Percentiles rank a stretch among this genome's conserved stretches.
Evolutionary conservation across 2,797 vertebrate genomes (phyloP).

Genomic region (Lithobates pipiens): DNA sequence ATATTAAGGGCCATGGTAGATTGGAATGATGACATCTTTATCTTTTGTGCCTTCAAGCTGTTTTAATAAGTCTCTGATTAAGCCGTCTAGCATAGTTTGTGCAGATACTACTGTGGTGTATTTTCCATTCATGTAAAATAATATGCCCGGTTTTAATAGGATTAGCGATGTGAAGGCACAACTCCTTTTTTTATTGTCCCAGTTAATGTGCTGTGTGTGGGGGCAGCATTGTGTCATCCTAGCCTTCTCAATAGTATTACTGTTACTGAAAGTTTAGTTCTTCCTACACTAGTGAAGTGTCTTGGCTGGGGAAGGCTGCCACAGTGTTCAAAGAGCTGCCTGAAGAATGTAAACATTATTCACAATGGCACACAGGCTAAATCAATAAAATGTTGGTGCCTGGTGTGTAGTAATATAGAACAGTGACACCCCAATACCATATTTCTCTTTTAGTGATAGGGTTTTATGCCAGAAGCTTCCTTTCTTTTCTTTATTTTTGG

Average conservation of each 20-base stretch:
- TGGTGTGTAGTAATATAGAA: no score
- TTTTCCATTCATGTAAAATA: constrained; percentile 22
- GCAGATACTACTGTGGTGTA: not conserved
- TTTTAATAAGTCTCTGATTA: not conserved
- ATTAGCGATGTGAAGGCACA: constrained; percentile 16
- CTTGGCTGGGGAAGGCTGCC: not conserved
- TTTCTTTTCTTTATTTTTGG: no score
- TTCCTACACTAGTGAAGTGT: constrained; percentile 22
- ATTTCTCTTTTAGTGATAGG: no score
- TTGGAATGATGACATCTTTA: not conserved
- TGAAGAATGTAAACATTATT: no score
- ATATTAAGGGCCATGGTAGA: not conserved
- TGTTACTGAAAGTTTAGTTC: constrained; percentile 15
- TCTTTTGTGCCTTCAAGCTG: not conserved
- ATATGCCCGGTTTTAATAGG: constrained; percentile 25
- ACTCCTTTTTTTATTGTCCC: constrained; percentile 39
- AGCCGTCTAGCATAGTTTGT: not conserved
- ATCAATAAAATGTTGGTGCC: no score
- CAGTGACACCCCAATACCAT: no score
- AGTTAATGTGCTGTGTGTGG: constrained; percentile 13
- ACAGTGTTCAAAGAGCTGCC: not conserved
- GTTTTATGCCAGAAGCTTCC: no score
- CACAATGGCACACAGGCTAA: not conserved
- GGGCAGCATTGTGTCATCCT: constrained; percentile 27
- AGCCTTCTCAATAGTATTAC: constrained; percentile 31